Evolutionary conservation across 2,113 vertebrate species (phyloP).

Genomic region (Platycercus adscitus): DNA sequence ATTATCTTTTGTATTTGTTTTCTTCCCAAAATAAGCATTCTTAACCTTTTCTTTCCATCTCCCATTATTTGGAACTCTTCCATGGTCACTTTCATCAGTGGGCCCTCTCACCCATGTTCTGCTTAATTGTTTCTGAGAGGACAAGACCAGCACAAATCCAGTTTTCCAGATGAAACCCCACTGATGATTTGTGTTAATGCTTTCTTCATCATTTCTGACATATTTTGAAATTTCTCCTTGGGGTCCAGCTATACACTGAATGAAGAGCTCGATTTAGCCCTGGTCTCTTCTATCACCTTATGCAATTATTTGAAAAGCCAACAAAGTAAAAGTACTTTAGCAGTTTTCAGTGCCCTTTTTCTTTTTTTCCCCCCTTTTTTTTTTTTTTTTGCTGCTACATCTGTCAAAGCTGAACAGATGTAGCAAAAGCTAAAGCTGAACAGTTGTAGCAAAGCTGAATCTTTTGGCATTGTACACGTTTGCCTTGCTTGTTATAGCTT

Average conservation of each 20-base stretch:
- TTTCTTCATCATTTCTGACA: neutral
- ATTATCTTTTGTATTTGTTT: constrained; percentile 18
- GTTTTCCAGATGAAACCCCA: neutral
- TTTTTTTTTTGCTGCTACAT: neutral
- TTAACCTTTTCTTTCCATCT: constrained; percentile 9
- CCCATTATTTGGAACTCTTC: neutral
- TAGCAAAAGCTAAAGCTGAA: too few species aligned
- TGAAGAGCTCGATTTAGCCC: neutral
- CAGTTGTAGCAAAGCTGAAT: neutral
- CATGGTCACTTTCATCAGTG: neutral
- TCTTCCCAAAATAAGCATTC: constrained; percentile 6
- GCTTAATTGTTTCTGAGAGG: neutral
- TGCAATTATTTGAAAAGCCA: neutral
- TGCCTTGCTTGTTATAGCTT: neutral
- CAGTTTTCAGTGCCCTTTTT: neutral
- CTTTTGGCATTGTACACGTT: neutral
- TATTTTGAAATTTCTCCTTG: neutral
- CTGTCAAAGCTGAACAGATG: neutral
- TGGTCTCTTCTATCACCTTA: neutral
- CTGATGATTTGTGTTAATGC: neutral
- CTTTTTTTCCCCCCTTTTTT: neutral
- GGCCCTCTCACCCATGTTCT: neutral
- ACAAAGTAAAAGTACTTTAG: neutral
- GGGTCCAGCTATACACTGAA: neutral
- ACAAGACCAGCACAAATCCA: neutral